These are phyloP conservation scores for Verasper variegatus DNA, from an alignment of 2,113 vertebrate genomes.

Conservation along the genomic window DNA sequence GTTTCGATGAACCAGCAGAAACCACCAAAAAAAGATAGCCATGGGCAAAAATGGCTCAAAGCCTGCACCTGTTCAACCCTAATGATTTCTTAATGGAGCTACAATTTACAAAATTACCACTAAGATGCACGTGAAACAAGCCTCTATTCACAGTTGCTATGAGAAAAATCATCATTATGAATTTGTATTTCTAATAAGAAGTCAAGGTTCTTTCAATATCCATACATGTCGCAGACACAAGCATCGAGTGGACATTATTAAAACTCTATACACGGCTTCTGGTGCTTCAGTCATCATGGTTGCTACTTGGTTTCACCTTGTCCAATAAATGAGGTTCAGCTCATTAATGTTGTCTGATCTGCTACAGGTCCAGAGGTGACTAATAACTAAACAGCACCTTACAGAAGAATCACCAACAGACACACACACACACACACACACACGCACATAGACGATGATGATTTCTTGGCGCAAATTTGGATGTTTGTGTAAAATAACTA, in stretches of 20 bases:
- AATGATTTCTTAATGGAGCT: constrained; percentile 13
- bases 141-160: neutral
- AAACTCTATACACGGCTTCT: constrained; percentile 14
- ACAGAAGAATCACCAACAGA: constrained; percentile 22
- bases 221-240: neutral
- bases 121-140: neutral
- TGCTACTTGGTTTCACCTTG: constrained; percentile 54
- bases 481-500: constrained; percentile 44
- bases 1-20: neutral
- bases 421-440: neutral
- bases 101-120: constrained; percentile 18
- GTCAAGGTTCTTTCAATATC: neutral
- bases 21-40: neutral
- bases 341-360: constrained; percentile 44
- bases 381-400: constrained; percentile 54
- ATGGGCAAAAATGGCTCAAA: constrained; percentile 10
- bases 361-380: constrained; percentile 59
- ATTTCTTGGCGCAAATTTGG: constrained; percentile 46
- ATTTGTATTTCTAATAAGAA: neutral
- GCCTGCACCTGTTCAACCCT: constrained; percentile 5
- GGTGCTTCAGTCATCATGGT: neutral
- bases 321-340: constrained; percentile 51
- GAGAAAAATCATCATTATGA: neutral
- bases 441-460: constrained; percentile 30
- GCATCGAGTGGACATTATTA: constrained; percentile 22